Percentiles rank a stretch among this genome's conserved stretches.
Evolutionary conservation across 2,113 vertebrate genomes (phyloP).

Genomic region (Petrocephalus zakoni): DNA sequence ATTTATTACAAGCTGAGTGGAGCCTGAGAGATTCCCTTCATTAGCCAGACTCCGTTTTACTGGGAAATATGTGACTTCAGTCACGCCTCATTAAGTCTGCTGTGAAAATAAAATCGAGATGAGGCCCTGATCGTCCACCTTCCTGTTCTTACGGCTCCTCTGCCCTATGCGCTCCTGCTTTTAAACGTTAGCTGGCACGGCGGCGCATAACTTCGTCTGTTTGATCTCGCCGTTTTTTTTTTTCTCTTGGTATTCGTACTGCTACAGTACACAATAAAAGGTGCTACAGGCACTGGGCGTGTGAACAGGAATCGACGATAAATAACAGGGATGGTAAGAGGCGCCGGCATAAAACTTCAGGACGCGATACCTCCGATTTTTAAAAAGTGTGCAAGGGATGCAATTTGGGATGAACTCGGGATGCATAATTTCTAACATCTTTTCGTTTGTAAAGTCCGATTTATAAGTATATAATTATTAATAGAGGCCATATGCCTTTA

Average conservation of each 20-base stretch:
- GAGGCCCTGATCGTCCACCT: background rate
- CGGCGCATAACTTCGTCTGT: background rate
- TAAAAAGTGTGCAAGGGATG: background rate
- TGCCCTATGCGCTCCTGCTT: background rate
- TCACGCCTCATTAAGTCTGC: constrained; percentile 15
- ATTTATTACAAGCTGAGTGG: constrained; percentile 4
- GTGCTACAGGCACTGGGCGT: no score
- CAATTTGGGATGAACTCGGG: background rate
- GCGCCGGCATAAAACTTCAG: background rate
- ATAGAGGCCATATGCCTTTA: background rate
- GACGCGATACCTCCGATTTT: background rate
- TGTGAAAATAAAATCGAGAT: constrained; percentile 5
- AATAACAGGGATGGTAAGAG: background rate
- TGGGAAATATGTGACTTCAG: constrained; percentile 4
- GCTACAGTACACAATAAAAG: background rate
- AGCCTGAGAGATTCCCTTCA: constrained; percentile 14
- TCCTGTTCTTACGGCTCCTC: background rate
- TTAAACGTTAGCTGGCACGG: background rate
- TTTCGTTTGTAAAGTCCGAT: background rate
- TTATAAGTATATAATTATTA: background rate
- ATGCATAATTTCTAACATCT: background rate
- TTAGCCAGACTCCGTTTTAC: constrained; percentile 2
- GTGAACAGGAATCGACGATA: background rate
- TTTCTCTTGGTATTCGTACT: background rate
- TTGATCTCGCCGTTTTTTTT: background rate